Percentiles rank a stretch among this genome's conserved stretches.
phyloP scores from a whole-genome alignment of 2,888 invertebrate genomes.

The Drosophila antonietae region DNA sequence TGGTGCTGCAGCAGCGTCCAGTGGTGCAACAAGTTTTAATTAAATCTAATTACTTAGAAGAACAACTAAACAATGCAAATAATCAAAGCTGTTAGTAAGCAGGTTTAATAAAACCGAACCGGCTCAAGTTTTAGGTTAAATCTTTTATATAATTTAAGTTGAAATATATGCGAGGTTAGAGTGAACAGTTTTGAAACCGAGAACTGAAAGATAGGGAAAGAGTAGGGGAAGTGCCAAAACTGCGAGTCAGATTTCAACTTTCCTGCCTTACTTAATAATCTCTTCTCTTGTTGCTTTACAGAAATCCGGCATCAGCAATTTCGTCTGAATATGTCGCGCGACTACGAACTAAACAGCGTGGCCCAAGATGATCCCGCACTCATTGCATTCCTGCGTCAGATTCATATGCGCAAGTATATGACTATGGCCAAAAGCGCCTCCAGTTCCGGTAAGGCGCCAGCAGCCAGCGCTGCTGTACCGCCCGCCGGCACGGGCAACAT shows the following conservation, averaged over 20 bases:
- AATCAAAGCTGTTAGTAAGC: slow-evolving; percentile 8
- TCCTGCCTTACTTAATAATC: neutral
- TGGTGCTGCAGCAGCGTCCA: slow-evolving; percentile 49
- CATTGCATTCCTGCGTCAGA: slow-evolving; percentile 90
- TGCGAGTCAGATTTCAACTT: neutral
- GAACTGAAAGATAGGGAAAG: neutral
- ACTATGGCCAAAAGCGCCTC: slow-evolving; percentile 57
- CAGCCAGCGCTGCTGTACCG: slow-evolving; percentile 38
- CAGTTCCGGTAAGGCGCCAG: slow-evolving; percentile 52
- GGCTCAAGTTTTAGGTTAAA: slow-evolving; percentile 3
- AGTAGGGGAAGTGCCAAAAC: neutral
- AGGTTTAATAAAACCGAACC: neutral
- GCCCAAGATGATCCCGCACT: slow-evolving; percentile 91
- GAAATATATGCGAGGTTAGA: neutral
- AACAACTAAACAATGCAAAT: slow-evolving; percentile 22
- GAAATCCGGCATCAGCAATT: slow-evolving; percentile 91
- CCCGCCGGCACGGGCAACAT: slow-evolving; percentile 45
- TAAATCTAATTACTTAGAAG: slow-evolving; percentile 64
- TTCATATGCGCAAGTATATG: slow-evolving; percentile 87
- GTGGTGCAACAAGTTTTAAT: slow-evolving; percentile 76
- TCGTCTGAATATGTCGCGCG: slow-evolving; percentile 91
- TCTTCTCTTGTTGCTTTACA: slow-evolving; percentile 69
- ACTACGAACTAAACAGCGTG: slow-evolving; percentile 90
- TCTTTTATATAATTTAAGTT: neutral
- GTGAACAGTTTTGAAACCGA: neutral